These are phyloP conservation scores for Yasuhikotakia modesta DNA, from an alignment of 2,797 vertebrate genomes.

Conservation along the genomic window DNA sequence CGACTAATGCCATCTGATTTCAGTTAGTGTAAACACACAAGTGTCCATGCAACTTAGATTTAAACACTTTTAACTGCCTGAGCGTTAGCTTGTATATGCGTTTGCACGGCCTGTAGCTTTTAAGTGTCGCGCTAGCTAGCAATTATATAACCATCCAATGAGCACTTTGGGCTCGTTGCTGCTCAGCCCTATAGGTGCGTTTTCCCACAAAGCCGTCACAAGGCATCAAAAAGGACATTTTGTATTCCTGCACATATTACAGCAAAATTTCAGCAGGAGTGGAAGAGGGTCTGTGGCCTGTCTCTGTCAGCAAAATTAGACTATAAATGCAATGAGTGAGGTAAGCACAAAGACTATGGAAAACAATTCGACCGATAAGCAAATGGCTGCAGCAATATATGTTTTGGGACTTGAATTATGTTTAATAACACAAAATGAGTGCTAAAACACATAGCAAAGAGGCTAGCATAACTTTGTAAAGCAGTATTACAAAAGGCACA, in stretches of 20 bases:
- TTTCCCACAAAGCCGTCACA: constrained; percentile 34
- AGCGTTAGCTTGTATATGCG: neutral
- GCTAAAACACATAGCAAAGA: neutral
- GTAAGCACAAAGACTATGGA: constrained; percentile 22
- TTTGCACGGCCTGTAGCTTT: constrained; percentile 7
- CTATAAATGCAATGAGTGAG: constrained; percentile 52
- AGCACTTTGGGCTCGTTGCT: constrained; percentile 16
- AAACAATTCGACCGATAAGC: constrained; percentile 5
- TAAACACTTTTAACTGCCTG: neutral
- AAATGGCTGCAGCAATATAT: neutral
- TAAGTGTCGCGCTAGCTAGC: constrained; percentile 24
- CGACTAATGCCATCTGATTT: neutral
- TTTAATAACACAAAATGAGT: neutral
- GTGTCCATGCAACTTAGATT: neutral
- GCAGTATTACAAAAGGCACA: neutral
- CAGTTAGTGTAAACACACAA: neutral
- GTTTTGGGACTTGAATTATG: neutral
- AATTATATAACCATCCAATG: constrained; percentile 46
- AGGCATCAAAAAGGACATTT: constrained; percentile 37
- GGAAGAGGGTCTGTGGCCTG: constrained; percentile 38
- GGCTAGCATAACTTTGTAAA: neutral
- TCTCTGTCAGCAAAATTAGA: constrained; percentile 47
- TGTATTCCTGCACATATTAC: constrained; percentile 37
- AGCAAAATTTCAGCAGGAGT: constrained; percentile 36
- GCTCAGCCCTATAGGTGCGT: constrained; percentile 37